phyloP scores from a whole-genome alignment of 2,797 vertebrate genomes.

The Lophotriccus pileatus region DNA sequence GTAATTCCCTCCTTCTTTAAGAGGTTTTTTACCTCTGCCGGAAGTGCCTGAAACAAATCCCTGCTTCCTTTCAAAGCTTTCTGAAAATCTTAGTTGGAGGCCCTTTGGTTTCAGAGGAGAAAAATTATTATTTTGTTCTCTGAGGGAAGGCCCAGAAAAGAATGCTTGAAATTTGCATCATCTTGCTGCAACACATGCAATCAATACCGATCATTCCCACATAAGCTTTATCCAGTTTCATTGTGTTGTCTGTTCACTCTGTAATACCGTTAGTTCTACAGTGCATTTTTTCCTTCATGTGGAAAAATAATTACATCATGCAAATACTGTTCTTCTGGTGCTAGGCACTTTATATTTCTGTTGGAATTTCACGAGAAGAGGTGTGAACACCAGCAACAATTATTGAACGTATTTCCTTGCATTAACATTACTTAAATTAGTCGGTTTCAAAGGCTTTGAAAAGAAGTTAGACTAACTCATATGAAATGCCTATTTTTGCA shows the following conservation, averaged over 20 bases:
- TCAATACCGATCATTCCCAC: background rate
- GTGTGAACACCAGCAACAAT: constrained; percentile 42
- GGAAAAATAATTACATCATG: constrained; percentile 39
- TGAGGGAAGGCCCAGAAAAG: background rate
- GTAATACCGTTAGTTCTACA: constrained; percentile 17
- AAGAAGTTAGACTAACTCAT: background rate
- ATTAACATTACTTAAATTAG: constrained; percentile 38
- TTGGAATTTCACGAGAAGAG: background rate
- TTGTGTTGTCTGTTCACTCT: background rate
- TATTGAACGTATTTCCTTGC: constrained; percentile 13
- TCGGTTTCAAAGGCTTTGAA: constrained; percentile 62
- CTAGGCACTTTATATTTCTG: constrained; percentile 51
- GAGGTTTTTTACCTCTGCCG: background rate
- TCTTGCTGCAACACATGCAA: background rate
- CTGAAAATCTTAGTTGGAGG: background rate
- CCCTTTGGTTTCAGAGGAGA: background rate
- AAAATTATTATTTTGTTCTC: background rate
- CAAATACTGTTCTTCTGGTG: constrained; percentile 61
- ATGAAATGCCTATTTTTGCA: constrained; percentile 30
- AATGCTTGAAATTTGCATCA: background rate
- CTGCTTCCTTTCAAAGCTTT: background rate
- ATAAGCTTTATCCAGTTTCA: background rate
- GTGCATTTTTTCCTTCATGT: background rate
- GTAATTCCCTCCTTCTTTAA: background rate
- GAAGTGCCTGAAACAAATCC: background rate